Conservation (phyloP, 1,140 invertebrate genomes). For the Adoxophyes honmai region DNA sequence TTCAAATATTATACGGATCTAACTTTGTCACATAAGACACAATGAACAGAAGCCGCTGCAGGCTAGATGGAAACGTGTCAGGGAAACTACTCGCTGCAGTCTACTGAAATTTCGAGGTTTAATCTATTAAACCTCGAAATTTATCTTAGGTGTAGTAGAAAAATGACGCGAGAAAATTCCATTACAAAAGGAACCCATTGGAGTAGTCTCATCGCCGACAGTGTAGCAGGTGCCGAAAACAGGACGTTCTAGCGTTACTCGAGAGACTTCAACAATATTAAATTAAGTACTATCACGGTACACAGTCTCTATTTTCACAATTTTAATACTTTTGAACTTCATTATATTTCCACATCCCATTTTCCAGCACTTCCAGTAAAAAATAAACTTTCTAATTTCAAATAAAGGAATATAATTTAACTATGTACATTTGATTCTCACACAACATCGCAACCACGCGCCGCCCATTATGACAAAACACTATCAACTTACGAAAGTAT, state of each 20-base stretch:
- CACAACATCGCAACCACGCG: slow-evolving; percentile 45
- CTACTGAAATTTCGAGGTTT: no score
- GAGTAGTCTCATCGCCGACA: no score
- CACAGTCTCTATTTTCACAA: slow-evolving; percentile 41
- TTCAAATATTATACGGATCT: no score
- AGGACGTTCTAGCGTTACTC: slow-evolving; percentile 33
- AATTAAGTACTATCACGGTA: slow-evolving; percentile 63
- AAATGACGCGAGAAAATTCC: no score
- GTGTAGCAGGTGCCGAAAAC: slow-evolving; percentile 13
- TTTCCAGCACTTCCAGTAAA: slow-evolving; percentile 10
- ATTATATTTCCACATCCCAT: not conserved
- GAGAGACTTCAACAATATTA: slow-evolving; percentile 24
- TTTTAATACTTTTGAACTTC: slow-evolving; percentile 3
- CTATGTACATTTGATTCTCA: slow-evolving; percentile 50
- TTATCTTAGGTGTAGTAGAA: no score
- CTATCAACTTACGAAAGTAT: slow-evolving; percentile 27
- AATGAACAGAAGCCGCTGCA: no score
- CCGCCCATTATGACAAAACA: slow-evolving; percentile 24
- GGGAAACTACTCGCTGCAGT: no score
- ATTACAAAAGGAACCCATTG: no score
- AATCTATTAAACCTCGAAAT: no score
- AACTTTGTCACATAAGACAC: no score
- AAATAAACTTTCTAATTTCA: slow-evolving; percentile 36
- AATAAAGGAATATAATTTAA: slow-evolving; percentile 63
- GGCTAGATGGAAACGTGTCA: no score